These are phyloP conservation scores for Mactromeris polynyma DNA, from an alignment of 2,888 invertebrate genomes.

Conservation along the genomic window DNA sequence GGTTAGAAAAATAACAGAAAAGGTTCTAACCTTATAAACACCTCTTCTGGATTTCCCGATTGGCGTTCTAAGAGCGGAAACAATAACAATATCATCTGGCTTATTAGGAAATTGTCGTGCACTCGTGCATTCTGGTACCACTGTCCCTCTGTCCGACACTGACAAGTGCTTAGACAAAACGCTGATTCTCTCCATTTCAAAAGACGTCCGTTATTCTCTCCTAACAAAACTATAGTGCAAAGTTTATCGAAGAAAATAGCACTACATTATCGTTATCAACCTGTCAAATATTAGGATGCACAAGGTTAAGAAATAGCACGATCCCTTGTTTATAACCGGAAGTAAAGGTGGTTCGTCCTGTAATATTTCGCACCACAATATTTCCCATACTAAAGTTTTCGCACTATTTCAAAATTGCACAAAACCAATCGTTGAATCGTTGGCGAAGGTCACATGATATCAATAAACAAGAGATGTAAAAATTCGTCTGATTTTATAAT, in stretches of 20 bases:
- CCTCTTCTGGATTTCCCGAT: conserved; percentile 84
- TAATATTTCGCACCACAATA: background rate
- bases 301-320: background rate
- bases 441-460: too few species aligned
- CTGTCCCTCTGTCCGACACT: conserved; percentile 17
- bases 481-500: too few species aligned
- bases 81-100: conserved; percentile 87
- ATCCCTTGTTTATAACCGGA: background rate
- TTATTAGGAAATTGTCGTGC: conserved; percentile 60
- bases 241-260: background rate
- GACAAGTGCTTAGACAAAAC: conserved; percentile 70
- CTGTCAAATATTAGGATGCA: conserved; percentile 30
- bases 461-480: too few species aligned
- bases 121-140: conserved; percentile 18
- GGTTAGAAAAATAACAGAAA: too few species aligned
- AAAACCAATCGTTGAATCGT: too few species aligned
- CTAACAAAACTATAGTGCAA: background rate
- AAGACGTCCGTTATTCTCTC: background rate
- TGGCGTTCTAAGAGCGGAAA: conserved; percentile 84
- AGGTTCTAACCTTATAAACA: conserved; percentile 78
- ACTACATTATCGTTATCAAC: background rate
- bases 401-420: too few species aligned
- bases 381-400: background rate
- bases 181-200: conserved; percentile 69
- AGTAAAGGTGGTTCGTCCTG: background rate